phyloP scores from a whole-genome alignment of 1,140 invertebrate species.

The Diprion similis region DNA sequence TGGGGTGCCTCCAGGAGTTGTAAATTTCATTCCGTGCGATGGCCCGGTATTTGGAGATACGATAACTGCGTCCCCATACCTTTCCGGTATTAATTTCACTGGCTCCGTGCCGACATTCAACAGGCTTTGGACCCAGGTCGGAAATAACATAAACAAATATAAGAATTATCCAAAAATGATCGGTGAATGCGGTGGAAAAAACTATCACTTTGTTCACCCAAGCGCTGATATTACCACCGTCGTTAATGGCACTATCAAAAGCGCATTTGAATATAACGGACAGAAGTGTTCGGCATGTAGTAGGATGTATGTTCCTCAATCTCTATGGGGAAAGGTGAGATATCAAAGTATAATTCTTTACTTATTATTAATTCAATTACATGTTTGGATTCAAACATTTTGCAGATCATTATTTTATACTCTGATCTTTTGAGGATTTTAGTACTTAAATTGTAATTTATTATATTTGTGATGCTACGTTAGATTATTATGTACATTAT shows the following conservation, averaged over 20 bases:
- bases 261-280: conserved; percentile 95
- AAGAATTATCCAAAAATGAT: conserved; percentile 92
- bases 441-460: no score
- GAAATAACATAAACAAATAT: conserved; percentile 86
- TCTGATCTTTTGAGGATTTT: conserved; percentile 3
- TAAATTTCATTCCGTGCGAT: conserved; percentile 96
- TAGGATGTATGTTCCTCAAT: conserved; percentile 92
- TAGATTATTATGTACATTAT: no score
- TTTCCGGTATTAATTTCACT: conserved; percentile 98
- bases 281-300: conserved; percentile 99
- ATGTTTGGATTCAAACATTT: conserved; percentile 12
- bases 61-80: conserved; percentile 83
- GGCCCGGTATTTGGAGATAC: conserved; percentile 94
- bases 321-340: conserved; percentile 81
- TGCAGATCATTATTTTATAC: conserved; percentile 20
- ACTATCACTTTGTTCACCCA: conserved; percentile 97
- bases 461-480: background rate
- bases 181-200: conserved; percentile 98
- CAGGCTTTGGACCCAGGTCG: conserved; percentile 91
- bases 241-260: conserved; percentile 83
- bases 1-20: conserved; percentile 93
- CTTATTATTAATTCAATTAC: background rate
- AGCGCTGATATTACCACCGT: conserved; percentile 87
- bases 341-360: background rate
- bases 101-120: conserved; percentile 96